A percentile compares a stretch with the other conserved stretches of the same genome.
Conservation (phyloP, 2,113 vertebrate genomes). For the Bos indicus region DNA sequence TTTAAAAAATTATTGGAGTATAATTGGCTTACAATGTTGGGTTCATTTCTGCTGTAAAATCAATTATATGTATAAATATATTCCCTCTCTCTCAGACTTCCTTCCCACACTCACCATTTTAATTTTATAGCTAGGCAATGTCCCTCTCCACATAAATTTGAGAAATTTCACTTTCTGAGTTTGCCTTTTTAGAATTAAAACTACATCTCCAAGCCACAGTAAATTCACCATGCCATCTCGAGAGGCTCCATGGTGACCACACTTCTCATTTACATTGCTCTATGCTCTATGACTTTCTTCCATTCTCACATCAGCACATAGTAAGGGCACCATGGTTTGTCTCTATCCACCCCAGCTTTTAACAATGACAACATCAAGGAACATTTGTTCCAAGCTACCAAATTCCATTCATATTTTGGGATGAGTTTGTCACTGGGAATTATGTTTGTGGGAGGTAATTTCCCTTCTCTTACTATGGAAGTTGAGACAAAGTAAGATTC, state of each 20-base stretch:
- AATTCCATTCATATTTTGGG: background rate
- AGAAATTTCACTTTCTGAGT: background rate
- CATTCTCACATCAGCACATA: background rate
- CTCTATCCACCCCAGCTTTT: background rate
- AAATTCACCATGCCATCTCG: background rate
- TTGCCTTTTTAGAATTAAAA: background rate
- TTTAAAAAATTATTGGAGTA: background rate
- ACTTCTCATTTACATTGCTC: background rate
- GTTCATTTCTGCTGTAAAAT: background rate
- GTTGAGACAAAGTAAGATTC: background rate
- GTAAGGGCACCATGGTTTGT: background rate
- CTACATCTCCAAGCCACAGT: background rate
- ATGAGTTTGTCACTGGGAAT: background rate
- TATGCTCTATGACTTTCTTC: background rate
- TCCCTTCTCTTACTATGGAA: background rate
- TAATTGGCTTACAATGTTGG: background rate
- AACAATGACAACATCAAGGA: background rate
- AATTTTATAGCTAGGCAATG: background rate
- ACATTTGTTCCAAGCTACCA: background rate
- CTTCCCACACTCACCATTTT: background rate
- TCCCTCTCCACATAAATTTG: background rate
- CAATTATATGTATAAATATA: background rate
- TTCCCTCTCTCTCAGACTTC: background rate
- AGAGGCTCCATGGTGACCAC: background rate
- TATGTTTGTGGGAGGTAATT: background rate